Evolutionary conservation across 2,797 vertebrate species (phyloP), one percentile per base, ranked within the genome.

Genomic region (Alectoris magna): DNA sequence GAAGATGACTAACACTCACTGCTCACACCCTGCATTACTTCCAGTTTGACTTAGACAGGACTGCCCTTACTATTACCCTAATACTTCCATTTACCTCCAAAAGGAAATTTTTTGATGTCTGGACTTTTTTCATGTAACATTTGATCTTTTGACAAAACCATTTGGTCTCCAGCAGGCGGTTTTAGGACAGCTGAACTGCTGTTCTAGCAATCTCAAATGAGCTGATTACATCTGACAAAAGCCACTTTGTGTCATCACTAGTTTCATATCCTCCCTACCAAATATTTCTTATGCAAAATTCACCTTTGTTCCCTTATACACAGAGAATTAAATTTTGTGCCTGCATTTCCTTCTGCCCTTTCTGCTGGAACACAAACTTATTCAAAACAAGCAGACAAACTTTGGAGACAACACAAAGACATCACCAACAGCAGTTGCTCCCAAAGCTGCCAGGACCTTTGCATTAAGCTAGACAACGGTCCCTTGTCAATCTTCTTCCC

Each of bases 201-300:
- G 51, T 70, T 64, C 86, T 39, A 78, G 64, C 31, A 62, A 43
- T 59, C 55, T 71, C 55, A 83, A 74, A 92, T 38, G 41, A 83
- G 55, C 36, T 58, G 34, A 64, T 91, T 68, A 36, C 79, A 80
- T 83, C 69, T 79, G 62, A 96, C 88, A 94, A 93, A 93, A 93
- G 55, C 44, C 41, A 87, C 92, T 85, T 90, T 88, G 80, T 90
- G 78, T 91, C 84, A 77, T 71, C 84, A 85, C 46, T 88, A 56
- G 87, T 93, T 90, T 85, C 41, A 74, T 34, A 87, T 66, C 75
- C 66, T 83, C 69, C 88, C 58, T 77, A 34, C 17, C n/a, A 59
- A 59, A 59, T 44, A 12, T 62, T 82, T 69, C 67, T 89, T 39
- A 85, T 29, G 72, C 26, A 77, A 69, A 71, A 51, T 48, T 49